phyloP scores from a whole-genome alignment of 2,113 vertebrate genomes.

The Felis catus region F.catus_Fca126_mat1.0 CM031420.1:26749001-26749500 shows the following conservation, averaged over 20 bases:
- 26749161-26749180: slow-evolving; percentile 72
- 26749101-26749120: slow-evolving; percentile 58
- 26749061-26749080: slow-evolving; percentile 64
- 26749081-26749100: slow-evolving; percentile 67
- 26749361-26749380: neutral
- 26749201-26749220: slow-evolving; percentile 69
- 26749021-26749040: slow-evolving; percentile 30
- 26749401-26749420: slow-evolving; percentile 61
- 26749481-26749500: neutral
- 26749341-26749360: slow-evolving; percentile 51
- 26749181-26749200: slow-evolving; percentile 75
- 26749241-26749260: slow-evolving; percentile 76
- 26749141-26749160: slow-evolving; percentile 78
- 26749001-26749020: slow-evolving; percentile 43
- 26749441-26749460: slow-evolving; percentile 27
- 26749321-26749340: slow-evolving; percentile 65
- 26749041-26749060: slow-evolving; percentile 48
- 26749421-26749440: slow-evolving; percentile 67
- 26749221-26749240: slow-evolving; percentile 69
- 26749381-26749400: slow-evolving; percentile 42
- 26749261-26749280: slow-evolving; percentile 74
- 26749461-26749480: slow-evolving; percentile 36
- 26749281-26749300: slow-evolving; percentile 73
- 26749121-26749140: slow-evolving; percentile 73
- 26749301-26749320: slow-evolving; percentile 69